Evolutionary conservation across 2,113 vertebrate species (phyloP).

Genomic region (Microtus oregoni): DNA sequence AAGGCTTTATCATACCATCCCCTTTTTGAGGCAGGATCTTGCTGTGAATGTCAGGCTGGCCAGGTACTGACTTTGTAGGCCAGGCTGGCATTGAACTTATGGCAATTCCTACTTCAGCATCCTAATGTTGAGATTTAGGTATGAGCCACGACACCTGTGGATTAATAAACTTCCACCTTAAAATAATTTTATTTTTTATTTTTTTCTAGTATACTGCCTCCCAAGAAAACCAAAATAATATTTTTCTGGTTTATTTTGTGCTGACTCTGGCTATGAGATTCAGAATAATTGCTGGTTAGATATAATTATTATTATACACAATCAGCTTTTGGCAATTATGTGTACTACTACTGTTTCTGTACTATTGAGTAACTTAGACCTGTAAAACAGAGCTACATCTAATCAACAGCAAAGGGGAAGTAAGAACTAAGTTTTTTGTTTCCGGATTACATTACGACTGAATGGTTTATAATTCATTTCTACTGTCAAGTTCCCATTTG

Average conservation of each 20-base stretch:
- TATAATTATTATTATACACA: neutral
- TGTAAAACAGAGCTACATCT: slow-evolving; percentile 2
- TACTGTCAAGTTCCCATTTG: neutral
- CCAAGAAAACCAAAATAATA: slow-evolving; percentile 36
- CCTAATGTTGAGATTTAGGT: neutral
- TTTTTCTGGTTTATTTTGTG: slow-evolving; percentile 59
- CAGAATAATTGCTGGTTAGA: slow-evolving; percentile 30
- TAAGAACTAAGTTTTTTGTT: slow-evolving; percentile 57
- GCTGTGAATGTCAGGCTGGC: neutral
- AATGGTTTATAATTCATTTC: neutral
- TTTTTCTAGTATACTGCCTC: neutral
- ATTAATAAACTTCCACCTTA: neutral
- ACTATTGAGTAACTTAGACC: slow-evolving; percentile 26
- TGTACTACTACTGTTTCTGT: neutral
- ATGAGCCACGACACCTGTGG: neutral
- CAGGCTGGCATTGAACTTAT: neutral
- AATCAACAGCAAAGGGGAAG: slow-evolving; percentile 13
- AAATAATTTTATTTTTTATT: neutral
- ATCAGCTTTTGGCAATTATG: slow-evolving; percentile 25
- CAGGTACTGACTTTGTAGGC: neutral
- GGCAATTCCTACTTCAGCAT: neutral
- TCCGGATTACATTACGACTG: neutral
- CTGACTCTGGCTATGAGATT: slow-evolving; percentile 41
- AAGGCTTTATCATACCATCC: neutral
- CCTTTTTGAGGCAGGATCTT: neutral